Percentiles rank a stretch among this genome's conserved stretches.
Conservation (phyloP, 2,797 vertebrate species). For the Synaphobranchus kaupii region DNA sequence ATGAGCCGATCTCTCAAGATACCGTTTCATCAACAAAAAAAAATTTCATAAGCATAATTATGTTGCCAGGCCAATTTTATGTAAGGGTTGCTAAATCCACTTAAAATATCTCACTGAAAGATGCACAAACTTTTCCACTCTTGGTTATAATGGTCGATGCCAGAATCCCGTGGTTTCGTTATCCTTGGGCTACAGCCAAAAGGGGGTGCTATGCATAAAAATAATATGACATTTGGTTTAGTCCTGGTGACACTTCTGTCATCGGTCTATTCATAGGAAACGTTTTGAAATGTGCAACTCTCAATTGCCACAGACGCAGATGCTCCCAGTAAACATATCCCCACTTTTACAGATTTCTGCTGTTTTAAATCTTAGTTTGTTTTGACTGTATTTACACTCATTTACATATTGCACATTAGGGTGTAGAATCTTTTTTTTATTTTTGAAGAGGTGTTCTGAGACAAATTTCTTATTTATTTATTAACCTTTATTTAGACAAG, state of each 20-base stretch:
- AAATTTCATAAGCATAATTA: not conserved
- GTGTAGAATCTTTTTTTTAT: not conserved
- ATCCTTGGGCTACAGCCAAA: slow-evolving; percentile 27
- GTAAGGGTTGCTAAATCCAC: not conserved
- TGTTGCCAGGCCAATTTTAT: not conserved
- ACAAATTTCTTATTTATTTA: not conserved
- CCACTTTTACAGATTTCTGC: not conserved
- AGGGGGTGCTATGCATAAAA: slow-evolving; percentile 34
- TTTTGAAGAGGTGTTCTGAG: not conserved
- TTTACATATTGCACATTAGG: not conserved
- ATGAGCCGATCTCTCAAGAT: not conserved
- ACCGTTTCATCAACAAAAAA: not conserved
- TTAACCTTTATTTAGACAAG: no score
- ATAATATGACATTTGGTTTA: slow-evolving; percentile 41
- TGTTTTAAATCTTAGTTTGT: not conserved
- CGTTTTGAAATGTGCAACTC: slow-evolving; percentile 52
- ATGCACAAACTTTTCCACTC: not conserved
- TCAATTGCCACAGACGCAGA: slow-evolving; percentile 29
- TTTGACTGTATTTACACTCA: not conserved
- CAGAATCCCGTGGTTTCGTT: slow-evolving; percentile 32
- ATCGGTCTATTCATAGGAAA: slow-evolving; percentile 42
- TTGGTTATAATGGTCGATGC: not conserved
- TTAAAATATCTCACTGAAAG: not conserved
- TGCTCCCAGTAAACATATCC: slow-evolving; percentile 1
- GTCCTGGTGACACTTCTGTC: slow-evolving; percentile 23